Conservation (phyloP, 2,888 invertebrate genomes). For the Abrostola triplasia region DNA sequence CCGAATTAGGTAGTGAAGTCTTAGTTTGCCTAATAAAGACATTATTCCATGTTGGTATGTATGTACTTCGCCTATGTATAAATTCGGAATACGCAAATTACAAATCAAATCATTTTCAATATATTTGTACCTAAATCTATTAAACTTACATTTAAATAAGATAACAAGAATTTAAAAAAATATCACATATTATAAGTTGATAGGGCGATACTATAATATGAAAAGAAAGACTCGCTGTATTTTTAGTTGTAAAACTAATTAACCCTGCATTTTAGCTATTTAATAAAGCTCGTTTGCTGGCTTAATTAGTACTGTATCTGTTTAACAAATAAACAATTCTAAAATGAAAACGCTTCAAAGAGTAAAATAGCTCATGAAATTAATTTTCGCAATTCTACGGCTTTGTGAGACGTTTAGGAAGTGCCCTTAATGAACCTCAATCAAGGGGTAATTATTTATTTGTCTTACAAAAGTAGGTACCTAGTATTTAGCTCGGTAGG, state of each 20-base stretch:
- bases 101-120: too few relatives aligned
- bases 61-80: too few relatives aligned
- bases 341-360: conserved; percentile 3
- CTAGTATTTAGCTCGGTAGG: background rate
- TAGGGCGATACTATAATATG: too few relatives aligned
- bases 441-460: background rate
- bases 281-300: background rate
- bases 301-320: background rate
- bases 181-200: too few relatives aligned
- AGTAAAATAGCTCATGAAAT: conserved; percentile 8
- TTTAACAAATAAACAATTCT: conserved; percentile 1
- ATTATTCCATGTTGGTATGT: too few relatives aligned
- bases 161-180: too few relatives aligned
- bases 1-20: too few relatives aligned
- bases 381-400: background rate
- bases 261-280: background rate
- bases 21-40: too few relatives aligned
- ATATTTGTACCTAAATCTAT: too few relatives aligned
- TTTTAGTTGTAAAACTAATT: background rate
- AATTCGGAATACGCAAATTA: too few relatives aligned
- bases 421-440: background rate
- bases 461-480: background rate
- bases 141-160: too few relatives aligned
- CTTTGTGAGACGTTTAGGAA: background rate
- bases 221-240: background rate